Evolutionary conservation across 1,140 invertebrate species (phyloP).

Genomic region (Arion vulgaris): DNA sequence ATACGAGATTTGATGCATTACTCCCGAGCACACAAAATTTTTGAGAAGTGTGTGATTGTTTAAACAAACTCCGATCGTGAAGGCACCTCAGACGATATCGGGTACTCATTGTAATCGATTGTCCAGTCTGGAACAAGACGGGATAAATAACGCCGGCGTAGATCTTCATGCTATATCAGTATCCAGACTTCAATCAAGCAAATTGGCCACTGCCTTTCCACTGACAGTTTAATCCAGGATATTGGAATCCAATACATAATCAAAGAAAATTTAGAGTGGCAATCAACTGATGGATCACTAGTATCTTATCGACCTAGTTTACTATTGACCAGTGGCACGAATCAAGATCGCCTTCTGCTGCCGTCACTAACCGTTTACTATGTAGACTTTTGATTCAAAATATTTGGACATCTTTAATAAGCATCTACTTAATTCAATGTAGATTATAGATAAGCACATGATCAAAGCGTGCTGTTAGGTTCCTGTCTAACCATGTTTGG

Average conservation of each 20-base stretch:
- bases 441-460: no score
- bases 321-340: constrained; percentile 2
- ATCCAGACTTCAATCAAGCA: constrained; percentile 12
- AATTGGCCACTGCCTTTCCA: constrained; percentile 6
- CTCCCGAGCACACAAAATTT: no score
- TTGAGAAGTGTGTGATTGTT: neutral
- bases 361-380: neutral
- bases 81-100: neutral
- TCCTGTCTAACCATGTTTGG: no score
- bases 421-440: no score
- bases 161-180: constrained; percentile 5
- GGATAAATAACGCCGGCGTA: neutral
- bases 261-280: constrained; percentile 12
- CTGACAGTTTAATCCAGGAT: constrained; percentile 1
- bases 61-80: neutral
- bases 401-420: no score
- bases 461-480: no score
- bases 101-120: neutral
- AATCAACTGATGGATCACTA: constrained; percentile 21
- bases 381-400: no score
- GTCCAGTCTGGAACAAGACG: neutral
- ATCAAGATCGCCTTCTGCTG: neutral
- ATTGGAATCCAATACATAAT: constrained; percentile 28
- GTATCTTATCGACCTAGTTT: constrained; percentile 1
- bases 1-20: no score